A percentile compares a stretch with the other conserved stretches of the same genome.
Evolutionary conservation across 2,888 invertebrate genomes (phyloP).

Genomic region (Pseudolycoriella hygida): DNA sequence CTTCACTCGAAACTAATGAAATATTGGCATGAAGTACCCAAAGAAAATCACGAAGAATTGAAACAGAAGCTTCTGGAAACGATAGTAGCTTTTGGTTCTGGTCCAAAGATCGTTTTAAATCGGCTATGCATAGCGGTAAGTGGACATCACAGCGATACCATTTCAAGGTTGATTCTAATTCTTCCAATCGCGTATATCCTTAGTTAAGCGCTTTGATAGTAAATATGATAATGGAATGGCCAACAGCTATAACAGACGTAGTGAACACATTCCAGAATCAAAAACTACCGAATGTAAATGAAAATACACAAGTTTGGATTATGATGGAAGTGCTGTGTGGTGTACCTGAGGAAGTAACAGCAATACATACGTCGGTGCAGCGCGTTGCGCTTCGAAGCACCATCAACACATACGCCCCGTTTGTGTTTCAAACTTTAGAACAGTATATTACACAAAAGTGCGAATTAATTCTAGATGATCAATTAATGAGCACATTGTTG

Average conservation of each 20-base stretch:
- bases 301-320: slow-evolving; percentile 42
- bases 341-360: slow-evolving; percentile 69
- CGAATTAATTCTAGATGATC: slow-evolving; percentile 22
- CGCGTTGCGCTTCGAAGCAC: slow-evolving; percentile 22
- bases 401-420: slow-evolving; percentile 21
- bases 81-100: slow-evolving; percentile 56
- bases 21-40: slow-evolving; percentile 74
- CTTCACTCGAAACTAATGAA: slow-evolving; percentile 75
- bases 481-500: slow-evolving; percentile 32
- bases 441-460: slow-evolving; percentile 21
- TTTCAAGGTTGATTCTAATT: no score
- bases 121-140: slow-evolving; percentile 71
- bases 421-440: slow-evolving; percentile 25
- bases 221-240: slow-evolving; percentile 37
- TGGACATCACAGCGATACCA: slow-evolving; percentile 6
- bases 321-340: slow-evolving; percentile 71
- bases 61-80: slow-evolving; percentile 61
- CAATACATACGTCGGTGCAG: slow-evolving; percentile 25
- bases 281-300: slow-evolving; percentile 38
- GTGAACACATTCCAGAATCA: slow-evolving; percentile 43
- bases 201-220: slow-evolving; percentile 73
- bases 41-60: slow-evolving; percentile 56
- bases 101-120: slow-evolving; percentile 72
- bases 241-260: slow-evolving; percentile 56
- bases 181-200: slow-evolving; percentile 16